These are phyloP conservation scores for Chamaea fasciata DNA, from an alignment of 2,113 vertebrate species.

Conservation along the genomic window DNA sequence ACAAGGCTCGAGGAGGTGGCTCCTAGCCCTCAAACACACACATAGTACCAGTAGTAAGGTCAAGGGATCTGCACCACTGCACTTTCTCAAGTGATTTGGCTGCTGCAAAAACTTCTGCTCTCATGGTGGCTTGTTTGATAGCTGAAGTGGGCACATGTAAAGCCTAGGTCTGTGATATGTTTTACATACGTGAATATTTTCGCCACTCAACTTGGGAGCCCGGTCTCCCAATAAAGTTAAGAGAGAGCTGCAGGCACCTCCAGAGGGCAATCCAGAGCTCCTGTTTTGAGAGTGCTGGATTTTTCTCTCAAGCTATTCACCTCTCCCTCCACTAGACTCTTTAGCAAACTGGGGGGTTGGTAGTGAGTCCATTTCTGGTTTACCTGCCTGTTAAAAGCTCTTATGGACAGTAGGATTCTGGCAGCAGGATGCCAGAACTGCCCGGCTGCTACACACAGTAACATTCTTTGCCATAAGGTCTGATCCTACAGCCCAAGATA, in stretches of 20 bases:
- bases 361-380: background rate
- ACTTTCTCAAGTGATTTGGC: background rate
- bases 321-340: background rate
- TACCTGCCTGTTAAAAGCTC: background rate
- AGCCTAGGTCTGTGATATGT: background rate
- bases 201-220: background rate
- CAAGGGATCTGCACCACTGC: background rate
- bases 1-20: accelerated
- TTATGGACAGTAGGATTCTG: background rate
- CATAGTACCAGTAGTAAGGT: accelerated
- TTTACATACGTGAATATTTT: background rate
- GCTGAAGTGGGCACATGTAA: background rate
- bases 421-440: background rate
- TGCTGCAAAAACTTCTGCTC: background rate
- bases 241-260: background rate
- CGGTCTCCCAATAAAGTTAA: background rate
- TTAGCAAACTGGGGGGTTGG: background rate
- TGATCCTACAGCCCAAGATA: background rate
- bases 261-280: slow-evolving; percentile 17
- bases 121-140: background rate
- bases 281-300: background rate
- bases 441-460: background rate
- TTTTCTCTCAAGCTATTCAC: background rate
- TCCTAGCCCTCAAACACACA: background rate
- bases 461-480: background rate